Evolutionary conservation across 2,888 invertebrate species (phyloP).

Genomic region (Eueremaeus valkanovi): DNA sequence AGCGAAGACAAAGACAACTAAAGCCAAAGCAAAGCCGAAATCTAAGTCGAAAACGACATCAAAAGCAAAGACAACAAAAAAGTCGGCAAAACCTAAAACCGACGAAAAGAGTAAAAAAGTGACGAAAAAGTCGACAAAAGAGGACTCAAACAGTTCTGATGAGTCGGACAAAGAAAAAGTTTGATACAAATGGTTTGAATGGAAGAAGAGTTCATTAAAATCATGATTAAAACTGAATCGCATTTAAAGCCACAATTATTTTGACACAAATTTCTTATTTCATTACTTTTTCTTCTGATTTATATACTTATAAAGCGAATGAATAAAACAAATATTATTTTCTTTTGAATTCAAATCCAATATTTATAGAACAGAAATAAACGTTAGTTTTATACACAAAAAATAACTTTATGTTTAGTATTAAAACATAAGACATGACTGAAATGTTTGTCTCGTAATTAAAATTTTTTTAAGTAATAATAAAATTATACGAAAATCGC

Average conservation of each 20-base stretch:
- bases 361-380: too few relatives aligned
- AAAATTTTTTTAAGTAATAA: neutral
- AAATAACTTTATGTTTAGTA: too few relatives aligned
- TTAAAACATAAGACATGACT: neutral
- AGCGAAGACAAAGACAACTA: neutral
- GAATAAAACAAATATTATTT: neutral
- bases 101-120: neutral
- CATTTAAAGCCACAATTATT: neutral
- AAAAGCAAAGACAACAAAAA: neutral
- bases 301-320: neutral
- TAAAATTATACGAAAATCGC: neutral
- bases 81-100: neutral
- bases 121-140: neutral
- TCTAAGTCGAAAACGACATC: neutral
- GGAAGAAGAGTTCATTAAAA: neutral
- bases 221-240: neutral
- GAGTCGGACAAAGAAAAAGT: conserved; percentile 23
- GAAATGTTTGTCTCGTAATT: neutral
- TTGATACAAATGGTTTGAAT: neutral
- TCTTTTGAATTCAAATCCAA: neutral
- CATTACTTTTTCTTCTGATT: neutral
- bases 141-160: conserved; percentile 14
- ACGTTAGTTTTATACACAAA: neutral
- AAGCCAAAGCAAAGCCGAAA: conserved; percentile 1
- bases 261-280: neutral